Evolutionary conservation across 2,113 vertebrate species (phyloP), one percentile per base, ranked within the genome.

Genomic region (Brachypodius melanocephalos): DNA sequence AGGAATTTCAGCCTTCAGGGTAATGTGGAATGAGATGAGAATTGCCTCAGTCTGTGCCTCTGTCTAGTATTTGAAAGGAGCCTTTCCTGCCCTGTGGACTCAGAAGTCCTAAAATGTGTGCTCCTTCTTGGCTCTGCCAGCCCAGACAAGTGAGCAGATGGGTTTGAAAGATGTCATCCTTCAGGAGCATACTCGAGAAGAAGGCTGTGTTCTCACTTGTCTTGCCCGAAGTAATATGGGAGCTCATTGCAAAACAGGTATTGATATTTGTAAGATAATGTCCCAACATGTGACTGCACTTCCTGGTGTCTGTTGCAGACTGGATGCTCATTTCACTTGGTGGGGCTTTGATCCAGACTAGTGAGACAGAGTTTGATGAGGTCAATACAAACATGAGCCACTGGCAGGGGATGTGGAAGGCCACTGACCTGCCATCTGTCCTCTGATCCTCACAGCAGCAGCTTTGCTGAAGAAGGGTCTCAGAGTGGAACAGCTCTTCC

Each of bases 11-110:
- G 36, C 45, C 15, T 17, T 72, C 9, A 28, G 52, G 18, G 14
- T 20, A 18, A 38, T 5, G 31, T 40, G 26, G 29, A 32, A 12
- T 34, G 31, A 61, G 65, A 66, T 4, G 2, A 66, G 51, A 54
- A 38, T 9, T 1, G 52, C 46, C 17, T 81, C 42, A 52, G 13
- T 68, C 54, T 0, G 0, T 31, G 3, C 17, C 29, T 36, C 42
- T 3, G 2, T 48, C 45, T 74, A 5, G 22, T n/a, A 8, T 85
- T 77, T 63, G 48, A 38, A 71, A 75, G 32, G 71, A 71, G 26
- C 14, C 22, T 75, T 88, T 78, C 34, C 42, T 81, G 46, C 29
- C 11, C 8, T 36, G 48, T 2, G 0, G 34, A 18, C 4, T 42
- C 5, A 2, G 40, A 59, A 76, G 10, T 54, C 21, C 45, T 57